Evolutionary conservation across 2,797 vertebrate genomes (phyloP).

Genomic region (Chanos chanos): DNA sequence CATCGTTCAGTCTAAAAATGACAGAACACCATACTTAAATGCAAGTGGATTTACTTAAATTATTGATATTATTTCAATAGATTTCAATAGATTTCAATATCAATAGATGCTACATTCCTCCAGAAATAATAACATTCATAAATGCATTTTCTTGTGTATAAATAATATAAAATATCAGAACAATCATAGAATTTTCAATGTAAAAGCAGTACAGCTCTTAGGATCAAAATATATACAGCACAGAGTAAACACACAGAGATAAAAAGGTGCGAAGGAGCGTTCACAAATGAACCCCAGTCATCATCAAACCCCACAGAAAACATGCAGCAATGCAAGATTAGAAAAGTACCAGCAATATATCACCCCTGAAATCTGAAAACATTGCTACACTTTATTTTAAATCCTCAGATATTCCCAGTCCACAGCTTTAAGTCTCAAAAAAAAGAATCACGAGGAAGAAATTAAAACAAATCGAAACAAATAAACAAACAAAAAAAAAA

Average conservation of each 20-base stretch:
- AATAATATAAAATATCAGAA: conserved; percentile 61
- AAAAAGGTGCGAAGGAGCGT: conserved; percentile 33
- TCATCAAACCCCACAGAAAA: conserved; percentile 51
- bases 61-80: conserved; percentile 29
- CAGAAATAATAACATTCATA: conserved; percentile 47
- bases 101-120: conserved; percentile 41
- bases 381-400: too few species aligned
- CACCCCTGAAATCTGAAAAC: too few species aligned
- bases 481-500: conserved; percentile 1
- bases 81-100: conserved; percentile 45
- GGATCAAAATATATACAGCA: conserved; percentile 56
- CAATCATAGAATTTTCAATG: conserved; percentile 47
- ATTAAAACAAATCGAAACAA: conserved; percentile 1
- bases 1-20: too few species aligned
- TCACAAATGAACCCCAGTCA: conserved; percentile 50
- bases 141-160: conserved; percentile 50
- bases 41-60: conserved; percentile 47
- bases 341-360: neutral
- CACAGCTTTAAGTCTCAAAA: neutral
- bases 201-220: conserved; percentile 41
- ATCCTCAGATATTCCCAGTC: too few species aligned
- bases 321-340: neutral
- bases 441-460: neutral
- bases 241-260: conserved; percentile 45
- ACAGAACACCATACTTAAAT: neutral